Conservation (phyloP, 2,113 vertebrate genomes). For the Neomonachus schauinslandi region DNA sequence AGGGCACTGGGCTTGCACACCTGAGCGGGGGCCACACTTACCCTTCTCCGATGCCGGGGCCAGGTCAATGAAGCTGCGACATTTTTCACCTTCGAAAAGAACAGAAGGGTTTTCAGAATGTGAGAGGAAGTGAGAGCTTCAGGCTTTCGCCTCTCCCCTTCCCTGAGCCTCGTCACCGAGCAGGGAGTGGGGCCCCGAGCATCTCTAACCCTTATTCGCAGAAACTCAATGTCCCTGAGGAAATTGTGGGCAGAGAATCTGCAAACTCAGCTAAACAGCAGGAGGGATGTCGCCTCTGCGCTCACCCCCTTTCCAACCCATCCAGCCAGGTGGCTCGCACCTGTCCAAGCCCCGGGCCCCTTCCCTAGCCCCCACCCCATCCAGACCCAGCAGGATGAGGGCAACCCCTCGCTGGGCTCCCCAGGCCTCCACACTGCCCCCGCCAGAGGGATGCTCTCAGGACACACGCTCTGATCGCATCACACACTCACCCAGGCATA, state of each 20-base stretch:
- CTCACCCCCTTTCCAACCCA: neutral
- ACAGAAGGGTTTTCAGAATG: slow-evolving; percentile 67
- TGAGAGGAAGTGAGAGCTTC: neutral
- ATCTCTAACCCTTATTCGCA: neutral
- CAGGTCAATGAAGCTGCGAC: slow-evolving; percentile 98
- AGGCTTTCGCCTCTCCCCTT: neutral
- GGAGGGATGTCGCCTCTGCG: fast-evolving
- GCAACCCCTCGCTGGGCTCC: neutral
- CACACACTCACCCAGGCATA: neutral
- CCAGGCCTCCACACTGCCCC: neutral
- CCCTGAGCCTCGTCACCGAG: neutral
- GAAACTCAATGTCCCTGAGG: neutral
- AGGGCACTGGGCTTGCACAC: fast-evolving
- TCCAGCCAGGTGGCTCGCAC: fast-evolving
- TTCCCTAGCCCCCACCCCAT: neutral
- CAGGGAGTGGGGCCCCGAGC: neutral
- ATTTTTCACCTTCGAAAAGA: slow-evolving; percentile 94
- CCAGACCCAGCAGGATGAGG: neutral
- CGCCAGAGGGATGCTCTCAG: neutral
- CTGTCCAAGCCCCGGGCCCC: neutral
- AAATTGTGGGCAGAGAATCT: fast-evolving
- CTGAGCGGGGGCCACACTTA: slow-evolving; percentile 81
- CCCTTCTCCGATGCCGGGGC: slow-evolving; percentile 98
- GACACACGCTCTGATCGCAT: neutral
- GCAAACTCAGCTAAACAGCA: too few species aligned